Percentiles rank a stretch among this genome's conserved stretches.
These are phyloP conservation scores for Eriosoma lanigerum DNA, from an alignment of 1,140 invertebrate species.

Conservation along the genomic window DNA sequence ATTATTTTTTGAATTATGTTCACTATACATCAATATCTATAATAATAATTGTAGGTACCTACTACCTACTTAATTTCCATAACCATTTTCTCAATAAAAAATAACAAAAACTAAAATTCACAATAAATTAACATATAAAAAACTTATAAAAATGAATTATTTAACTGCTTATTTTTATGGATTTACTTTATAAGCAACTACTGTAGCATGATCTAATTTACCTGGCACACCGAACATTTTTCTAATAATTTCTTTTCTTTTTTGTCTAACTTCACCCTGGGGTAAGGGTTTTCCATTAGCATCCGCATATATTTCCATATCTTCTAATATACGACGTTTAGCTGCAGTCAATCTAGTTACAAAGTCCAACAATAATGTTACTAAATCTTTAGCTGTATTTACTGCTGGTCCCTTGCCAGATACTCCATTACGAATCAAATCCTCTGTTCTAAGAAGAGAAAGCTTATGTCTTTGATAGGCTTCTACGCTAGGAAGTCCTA, in stretches of 20 bases:
- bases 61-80: background rate
- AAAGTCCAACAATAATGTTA: conserved; percentile 76
- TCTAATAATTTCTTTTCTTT: conserved; percentile 71
- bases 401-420: conserved; percentile 64
- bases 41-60: background rate
- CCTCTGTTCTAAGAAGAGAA: conserved; percentile 77
- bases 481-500: conserved; percentile 72
- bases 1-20: background rate
- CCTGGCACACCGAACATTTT: conserved; percentile 76
- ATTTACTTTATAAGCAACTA: conserved; percentile 69
- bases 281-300: conserved; percentile 63
- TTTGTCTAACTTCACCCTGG: conserved; percentile 66
- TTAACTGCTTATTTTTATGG: background rate
- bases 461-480: conserved; percentile 80
- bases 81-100: background rate
- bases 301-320: conserved; percentile 75
- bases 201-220: conserved; percentile 89
- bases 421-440: conserved; percentile 74
- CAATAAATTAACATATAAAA: conserved; percentile 30
- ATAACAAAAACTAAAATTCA: conserved; percentile 22
- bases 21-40: background rate
- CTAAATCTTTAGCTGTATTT: conserved; percentile 66
- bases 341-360: conserved; percentile 75
- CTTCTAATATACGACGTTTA: conserved; percentile 77
- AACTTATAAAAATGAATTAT: background rate